phyloP scores from a whole-genome alignment of 1,140 invertebrate species.

The Aphaenogaster floridana region DNA sequence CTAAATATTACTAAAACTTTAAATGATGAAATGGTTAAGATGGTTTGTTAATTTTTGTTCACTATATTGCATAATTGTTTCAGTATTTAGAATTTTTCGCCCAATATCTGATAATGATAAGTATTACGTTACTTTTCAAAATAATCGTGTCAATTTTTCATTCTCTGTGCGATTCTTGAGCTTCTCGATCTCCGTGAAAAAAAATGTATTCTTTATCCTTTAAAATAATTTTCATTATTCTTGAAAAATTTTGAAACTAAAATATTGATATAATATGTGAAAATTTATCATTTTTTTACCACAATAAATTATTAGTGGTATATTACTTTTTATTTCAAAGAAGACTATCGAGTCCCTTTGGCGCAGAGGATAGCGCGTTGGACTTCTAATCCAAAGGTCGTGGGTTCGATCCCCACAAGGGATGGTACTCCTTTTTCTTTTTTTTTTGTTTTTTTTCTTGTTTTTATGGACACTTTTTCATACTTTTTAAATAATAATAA shows the following conservation, averaged over 20 bases:
- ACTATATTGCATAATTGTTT: neutral
- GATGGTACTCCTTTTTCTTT: conserved; percentile 73
- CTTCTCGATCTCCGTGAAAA: conserved; percentile 43
- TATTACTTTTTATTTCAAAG: conserved; percentile 15
- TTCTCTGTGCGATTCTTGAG: neutral
- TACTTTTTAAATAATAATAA: neutral
- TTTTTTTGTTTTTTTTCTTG: neutral
- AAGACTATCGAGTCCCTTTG: conserved; percentile 85
- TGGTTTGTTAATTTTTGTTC: neutral
- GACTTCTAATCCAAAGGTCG: conserved; percentile 89
- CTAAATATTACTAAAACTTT: conserved; percentile 1
- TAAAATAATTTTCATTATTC: conserved; percentile 53
- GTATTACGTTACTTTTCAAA: conserved; percentile 72
- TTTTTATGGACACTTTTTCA: neutral
- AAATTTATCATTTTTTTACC: neutral
- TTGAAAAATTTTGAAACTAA: neutral
- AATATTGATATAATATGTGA: neutral
- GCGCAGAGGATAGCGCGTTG: conserved; percentile 89
- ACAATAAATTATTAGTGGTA: neutral
- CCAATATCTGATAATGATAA: conserved; percentile 68
- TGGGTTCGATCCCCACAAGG: conserved; percentile 89
- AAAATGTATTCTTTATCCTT: conserved; percentile 57
- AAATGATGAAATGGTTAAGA: neutral
- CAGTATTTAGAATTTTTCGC: conserved; percentile 74
- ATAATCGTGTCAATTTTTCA: conserved; percentile 47